Evolutionary conservation across 1,140 invertebrate species (phyloP), one percentile per base, ranked within the genome.

Genomic region (Drosophila lacteicornis): DNA sequence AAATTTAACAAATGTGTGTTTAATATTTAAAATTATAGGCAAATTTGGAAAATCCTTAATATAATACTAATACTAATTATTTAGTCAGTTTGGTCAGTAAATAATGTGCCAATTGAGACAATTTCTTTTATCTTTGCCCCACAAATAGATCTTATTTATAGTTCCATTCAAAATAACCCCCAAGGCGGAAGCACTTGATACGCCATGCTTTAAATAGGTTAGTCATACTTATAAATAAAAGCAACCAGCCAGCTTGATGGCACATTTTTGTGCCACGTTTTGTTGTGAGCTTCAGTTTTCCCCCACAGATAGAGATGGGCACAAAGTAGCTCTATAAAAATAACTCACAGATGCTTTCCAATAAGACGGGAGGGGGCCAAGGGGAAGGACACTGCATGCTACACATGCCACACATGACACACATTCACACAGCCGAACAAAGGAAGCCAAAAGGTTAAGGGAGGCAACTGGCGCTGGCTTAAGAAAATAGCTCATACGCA

Each of bases 401-500:
- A 46, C 53, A 66, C 56, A 73, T 65, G 60, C 77, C 70, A 42
- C 67, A 84, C 45, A 75, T 61, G 61, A 49, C 69, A 60, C 56
- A 86, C 67, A 75, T 46, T 58, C 30, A 59, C 43, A 45, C 47
- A 57, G 27, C 51, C 25, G 42, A 53, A 55, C 53, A 73, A 74
- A 63, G 42, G 42, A 58, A 57, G 30, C 25, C 45, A 51, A 73
- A 82, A 62, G 75, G 67, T 71, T 79, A 58, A 63, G 40, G 45
- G 42, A 63, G 61, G 76, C 79, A 47, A 65, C 57, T 60, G 55
- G 42, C n/a, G 58, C 60, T 58, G 40, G 42, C 75, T 79, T 77
- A 84, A 84, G 84, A 78, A 87, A 84, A 87, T 87, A 84, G 77
- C 76, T 87, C 85, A 87, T 87, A 80, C 84, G 84, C 85, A 80